Evolutionary conservation across 2,888 invertebrate genomes (phyloP).

Genomic region (Atethmia centrago): DNA sequence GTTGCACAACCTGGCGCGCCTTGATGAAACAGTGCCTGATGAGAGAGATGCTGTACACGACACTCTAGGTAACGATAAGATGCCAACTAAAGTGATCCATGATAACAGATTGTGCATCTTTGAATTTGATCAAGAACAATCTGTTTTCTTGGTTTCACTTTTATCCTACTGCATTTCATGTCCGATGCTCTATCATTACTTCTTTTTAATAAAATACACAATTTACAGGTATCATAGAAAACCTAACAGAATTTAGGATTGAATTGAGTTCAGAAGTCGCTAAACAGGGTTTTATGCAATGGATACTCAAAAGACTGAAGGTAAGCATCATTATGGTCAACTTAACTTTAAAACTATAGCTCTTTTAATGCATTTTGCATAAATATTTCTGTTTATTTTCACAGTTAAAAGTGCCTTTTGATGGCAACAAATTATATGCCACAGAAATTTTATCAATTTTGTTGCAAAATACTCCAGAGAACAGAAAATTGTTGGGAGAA

Average conservation of each 20-base stretch:
- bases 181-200: background rate
- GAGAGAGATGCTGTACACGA: constrained; percentile 99
- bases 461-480: constrained; percentile 96
- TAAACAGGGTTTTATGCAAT: constrained; percentile 97
- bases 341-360: background rate
- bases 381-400: constrained; percentile 51
- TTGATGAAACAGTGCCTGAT: constrained; percentile 98
- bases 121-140: background rate
- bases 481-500: constrained; percentile 95
- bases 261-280: constrained; percentile 96
- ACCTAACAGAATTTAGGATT: constrained; percentile 97
- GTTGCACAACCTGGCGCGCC: constrained; percentile 97
- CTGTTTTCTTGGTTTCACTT: background rate
- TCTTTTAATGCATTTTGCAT: background rate
- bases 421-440: constrained; percentile 98
- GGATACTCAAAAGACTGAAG: constrained; percentile 97
- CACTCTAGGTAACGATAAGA: constrained; percentile 92
- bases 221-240: constrained; percentile 96
- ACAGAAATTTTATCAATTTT: constrained; percentile 99
- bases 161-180: background rate
- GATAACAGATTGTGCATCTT: background rate
- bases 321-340: constrained; percentile 73
- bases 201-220: background rate
- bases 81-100: background rate
- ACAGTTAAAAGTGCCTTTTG: constrained; percentile 95